Percentiles rank a stretch among this genome's conserved stretches.
phyloP scores from a whole-genome alignment of 1,140 invertebrate genomes.

The Polypedilum pembai region DNA sequence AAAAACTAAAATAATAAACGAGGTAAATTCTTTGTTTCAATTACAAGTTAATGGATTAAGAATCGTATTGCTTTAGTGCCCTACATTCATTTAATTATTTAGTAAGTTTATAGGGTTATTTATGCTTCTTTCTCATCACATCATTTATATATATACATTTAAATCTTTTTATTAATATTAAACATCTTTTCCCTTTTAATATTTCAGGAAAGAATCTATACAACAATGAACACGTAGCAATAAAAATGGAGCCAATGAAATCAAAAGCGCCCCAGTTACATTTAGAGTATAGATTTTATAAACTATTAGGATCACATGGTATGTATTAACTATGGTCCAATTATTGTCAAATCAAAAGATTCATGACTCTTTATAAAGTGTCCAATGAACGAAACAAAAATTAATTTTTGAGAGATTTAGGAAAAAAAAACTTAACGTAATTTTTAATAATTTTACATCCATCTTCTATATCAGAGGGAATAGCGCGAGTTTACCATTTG shows the following conservation, averaged over 20 bases:
- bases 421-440: not conserved
- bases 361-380: not conserved
- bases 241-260: constrained; percentile 99
- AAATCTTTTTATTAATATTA: not conserved
- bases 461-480: constrained; percentile 55
- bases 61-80: too few relatives aligned
- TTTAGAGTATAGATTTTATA: constrained; percentile 99
- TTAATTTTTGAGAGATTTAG: not conserved
- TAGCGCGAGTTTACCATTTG: constrained; percentile 80
- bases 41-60: too few relatives aligned
- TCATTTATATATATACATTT: constrained; percentile 5
- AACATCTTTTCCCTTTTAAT: constrained; percentile 35
- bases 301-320: constrained; percentile 93
- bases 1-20: too few relatives aligned
- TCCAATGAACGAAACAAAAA: not conserved
- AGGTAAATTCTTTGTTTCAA: too few relatives aligned
- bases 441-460: constrained; percentile 31
- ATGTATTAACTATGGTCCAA: constrained; percentile 35
- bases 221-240: constrained; percentile 99
- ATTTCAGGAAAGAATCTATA: constrained; percentile 97
- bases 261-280: constrained; percentile 99
- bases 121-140: not conserved
- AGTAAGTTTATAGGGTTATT: not conserved
- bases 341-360: constrained; percentile 30
- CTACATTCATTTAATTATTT: too few relatives aligned